These are phyloP conservation scores for Drosophila santomea DNA, from an alignment of 1,140 invertebrate species.

Conservation along the genomic window DNA sequence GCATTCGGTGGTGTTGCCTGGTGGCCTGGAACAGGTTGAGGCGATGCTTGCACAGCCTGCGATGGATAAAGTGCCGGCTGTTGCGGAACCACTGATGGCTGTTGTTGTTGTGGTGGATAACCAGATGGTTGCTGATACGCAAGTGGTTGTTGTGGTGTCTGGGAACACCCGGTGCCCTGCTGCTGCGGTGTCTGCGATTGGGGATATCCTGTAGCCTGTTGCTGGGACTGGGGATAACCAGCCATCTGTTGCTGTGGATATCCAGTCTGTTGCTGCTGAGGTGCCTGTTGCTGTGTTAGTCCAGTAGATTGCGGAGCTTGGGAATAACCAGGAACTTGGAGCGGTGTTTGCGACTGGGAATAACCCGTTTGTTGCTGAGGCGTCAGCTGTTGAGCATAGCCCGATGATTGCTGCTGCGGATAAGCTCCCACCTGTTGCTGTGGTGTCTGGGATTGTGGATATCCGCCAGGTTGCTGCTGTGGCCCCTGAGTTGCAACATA, in stretches of 20 bases:
- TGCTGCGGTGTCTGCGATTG: slow-evolving; percentile 40
- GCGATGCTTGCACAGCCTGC: slow-evolving; percentile 19
- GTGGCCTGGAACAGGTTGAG: neutral
- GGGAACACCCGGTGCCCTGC: neutral
- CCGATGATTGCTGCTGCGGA: slow-evolving; percentile 6
- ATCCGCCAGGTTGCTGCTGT: slow-evolving; percentile 10
- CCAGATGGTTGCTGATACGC: slow-evolving; percentile 19
- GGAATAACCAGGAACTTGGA: neutral
- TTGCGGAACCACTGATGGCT: neutral
- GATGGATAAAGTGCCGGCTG: slow-evolving; percentile 49
- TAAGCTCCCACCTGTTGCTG: slow-evolving; percentile 27
- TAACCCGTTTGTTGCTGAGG: slow-evolving; percentile 21
- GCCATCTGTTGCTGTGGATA: slow-evolving; percentile 12
- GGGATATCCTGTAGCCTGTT: slow-evolving; percentile 18
- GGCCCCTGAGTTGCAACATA: slow-evolving; percentile 16
- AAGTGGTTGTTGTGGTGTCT: slow-evolving; percentile 18
- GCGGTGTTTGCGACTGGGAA: neutral
- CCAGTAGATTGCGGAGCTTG: slow-evolving; percentile 3
- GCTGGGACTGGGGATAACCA: slow-evolving; percentile 22
- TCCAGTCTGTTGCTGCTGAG: slow-evolving; percentile 18
- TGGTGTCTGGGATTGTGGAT: slow-evolving; percentile 14
- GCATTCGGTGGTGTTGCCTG: neutral
- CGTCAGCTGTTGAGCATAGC: slow-evolving; percentile 21
- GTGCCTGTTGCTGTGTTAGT: slow-evolving; percentile 9
- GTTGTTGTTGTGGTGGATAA: slow-evolving; percentile 15